phyloP scores from a whole-genome alignment of 2,888 invertebrate species.

The Stenolophus ochropezus region DNA sequence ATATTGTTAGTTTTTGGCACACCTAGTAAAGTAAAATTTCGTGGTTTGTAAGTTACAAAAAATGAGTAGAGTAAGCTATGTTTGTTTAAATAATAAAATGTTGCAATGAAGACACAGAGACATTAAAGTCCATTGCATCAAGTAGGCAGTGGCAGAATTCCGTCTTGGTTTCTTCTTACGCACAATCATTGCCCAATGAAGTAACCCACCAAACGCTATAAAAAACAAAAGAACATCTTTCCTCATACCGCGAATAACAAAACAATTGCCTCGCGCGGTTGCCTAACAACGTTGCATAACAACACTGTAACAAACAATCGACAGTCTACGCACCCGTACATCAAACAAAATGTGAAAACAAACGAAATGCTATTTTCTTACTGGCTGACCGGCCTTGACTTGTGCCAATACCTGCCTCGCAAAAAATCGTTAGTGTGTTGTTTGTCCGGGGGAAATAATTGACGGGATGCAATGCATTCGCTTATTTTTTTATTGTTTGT shows the following conservation, averaged over 20 bases:
- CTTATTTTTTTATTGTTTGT: constrained; percentile 3
- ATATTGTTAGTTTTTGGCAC: too few relatives aligned
- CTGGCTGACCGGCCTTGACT: constrained; percentile 31
- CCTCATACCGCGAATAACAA: constrained; percentile 47
- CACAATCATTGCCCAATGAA: constrained; percentile 33
- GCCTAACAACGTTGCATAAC: constrained; percentile 26
- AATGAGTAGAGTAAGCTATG: too few relatives aligned
- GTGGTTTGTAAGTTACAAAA: too few relatives aligned
- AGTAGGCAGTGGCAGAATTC: not conserved
- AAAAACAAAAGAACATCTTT: constrained; percentile 49
- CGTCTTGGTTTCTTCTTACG: too few relatives aligned
- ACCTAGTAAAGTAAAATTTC: too few relatives aligned
- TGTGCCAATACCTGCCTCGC: not conserved
- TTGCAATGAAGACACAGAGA: too few relatives aligned
- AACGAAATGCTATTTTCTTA: constrained; percentile 26
- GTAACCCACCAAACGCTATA: constrained; percentile 36
- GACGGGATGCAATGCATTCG: not conserved
- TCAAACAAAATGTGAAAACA: constrained; percentile 33
- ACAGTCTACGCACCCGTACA: constrained; percentile 22
- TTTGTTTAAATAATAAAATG: too few relatives aligned
- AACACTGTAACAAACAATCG: constrained; percentile 14
- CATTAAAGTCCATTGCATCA: too few relatives aligned
- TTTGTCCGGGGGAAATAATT: constrained; percentile 16
- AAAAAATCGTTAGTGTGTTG: constrained; percentile 39
- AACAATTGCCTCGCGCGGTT: constrained; percentile 28